These are phyloP conservation scores for Steinernema feltiae DNA, from an alignment of 1,140 invertebrate genomes.

Conservation along the genomic window DNA sequence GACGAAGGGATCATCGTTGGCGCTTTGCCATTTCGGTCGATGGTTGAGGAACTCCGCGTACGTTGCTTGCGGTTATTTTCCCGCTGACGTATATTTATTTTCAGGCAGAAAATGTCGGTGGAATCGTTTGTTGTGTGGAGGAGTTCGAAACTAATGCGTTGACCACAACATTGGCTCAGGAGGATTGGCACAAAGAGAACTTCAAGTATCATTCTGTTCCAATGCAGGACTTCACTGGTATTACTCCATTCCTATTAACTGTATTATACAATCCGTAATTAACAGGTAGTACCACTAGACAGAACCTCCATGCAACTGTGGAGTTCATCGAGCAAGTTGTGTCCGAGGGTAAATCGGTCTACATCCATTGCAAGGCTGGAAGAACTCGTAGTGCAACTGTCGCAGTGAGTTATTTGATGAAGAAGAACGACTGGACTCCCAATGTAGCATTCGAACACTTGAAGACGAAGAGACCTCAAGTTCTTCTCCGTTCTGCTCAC, in stretches of 20 bases:
- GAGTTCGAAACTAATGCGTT: not conserved
- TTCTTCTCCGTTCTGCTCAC: constrained; percentile 76
- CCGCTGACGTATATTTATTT: not conserved
- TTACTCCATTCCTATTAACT: not conserved
- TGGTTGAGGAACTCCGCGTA: not conserved
- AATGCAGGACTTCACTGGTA: constrained; percentile 75
- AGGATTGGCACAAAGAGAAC: constrained; percentile 77
- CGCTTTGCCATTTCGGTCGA: constrained; percentile 5
- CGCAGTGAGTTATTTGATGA: constrained; percentile 92
- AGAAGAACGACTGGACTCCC: constrained; percentile 77
- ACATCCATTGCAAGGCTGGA: constrained; percentile 97
- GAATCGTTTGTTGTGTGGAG: not conserved
- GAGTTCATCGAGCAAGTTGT: constrained; percentile 76
- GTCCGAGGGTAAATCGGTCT: constrained; percentile 69
- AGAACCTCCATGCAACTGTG: constrained; percentile 77
- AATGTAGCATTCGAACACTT: constrained; percentile 73
- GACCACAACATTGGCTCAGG: constrained; percentile 1
- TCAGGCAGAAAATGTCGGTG: not conserved
- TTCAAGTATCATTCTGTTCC: constrained; percentile 75
- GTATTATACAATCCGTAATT: constrained; percentile 61
- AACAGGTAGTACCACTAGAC: constrained; percentile 83
- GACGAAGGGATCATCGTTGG: constrained; percentile 38
- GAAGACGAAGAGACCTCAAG: constrained; percentile 72
- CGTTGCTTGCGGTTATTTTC: constrained; percentile 62
- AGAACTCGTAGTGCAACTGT: constrained; percentile 88